Evolutionary conservation across 2,113 vertebrate species (phyloP).

Genomic region (Turnix velox): DNA sequence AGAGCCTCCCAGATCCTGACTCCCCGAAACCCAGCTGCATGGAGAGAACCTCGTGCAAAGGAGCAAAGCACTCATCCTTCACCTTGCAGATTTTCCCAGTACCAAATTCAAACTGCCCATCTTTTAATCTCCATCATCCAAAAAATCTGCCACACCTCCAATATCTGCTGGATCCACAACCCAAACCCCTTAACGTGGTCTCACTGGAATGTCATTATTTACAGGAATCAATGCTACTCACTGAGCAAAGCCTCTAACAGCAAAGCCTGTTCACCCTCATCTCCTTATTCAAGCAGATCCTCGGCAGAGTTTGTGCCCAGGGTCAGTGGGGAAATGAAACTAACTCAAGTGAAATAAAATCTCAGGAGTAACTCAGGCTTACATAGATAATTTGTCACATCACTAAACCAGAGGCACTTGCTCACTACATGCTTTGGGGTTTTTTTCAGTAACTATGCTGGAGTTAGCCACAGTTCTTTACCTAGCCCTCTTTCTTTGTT

Average conservation of each 20-base stretch:
- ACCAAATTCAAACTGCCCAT: background rate
- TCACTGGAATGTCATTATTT: background rate
- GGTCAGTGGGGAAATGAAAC: background rate
- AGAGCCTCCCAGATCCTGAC: background rate
- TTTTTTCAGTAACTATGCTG: background rate
- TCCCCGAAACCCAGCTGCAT: background rate
- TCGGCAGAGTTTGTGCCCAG: background rate
- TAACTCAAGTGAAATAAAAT: background rate
- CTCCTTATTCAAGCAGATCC: background rate
- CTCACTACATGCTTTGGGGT: background rate
- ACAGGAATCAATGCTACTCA: background rate
- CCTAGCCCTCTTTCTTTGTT: background rate
- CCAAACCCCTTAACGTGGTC: background rate
- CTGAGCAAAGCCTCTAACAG: background rate
- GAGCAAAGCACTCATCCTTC: background rate
- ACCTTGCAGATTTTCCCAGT: background rate
- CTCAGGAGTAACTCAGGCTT: background rate
- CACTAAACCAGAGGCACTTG: background rate
- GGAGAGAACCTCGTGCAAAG: background rate
- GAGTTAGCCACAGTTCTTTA: background rate
- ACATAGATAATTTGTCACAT: background rate
- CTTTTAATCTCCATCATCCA: background rate
- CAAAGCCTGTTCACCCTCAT: rapidly evolving
- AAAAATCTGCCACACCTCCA: background rate
- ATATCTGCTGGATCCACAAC: background rate